Evolutionary conservation across 2,797 vertebrate species (phyloP).

Genomic region (Stomatorhinus walkeri): DNA sequence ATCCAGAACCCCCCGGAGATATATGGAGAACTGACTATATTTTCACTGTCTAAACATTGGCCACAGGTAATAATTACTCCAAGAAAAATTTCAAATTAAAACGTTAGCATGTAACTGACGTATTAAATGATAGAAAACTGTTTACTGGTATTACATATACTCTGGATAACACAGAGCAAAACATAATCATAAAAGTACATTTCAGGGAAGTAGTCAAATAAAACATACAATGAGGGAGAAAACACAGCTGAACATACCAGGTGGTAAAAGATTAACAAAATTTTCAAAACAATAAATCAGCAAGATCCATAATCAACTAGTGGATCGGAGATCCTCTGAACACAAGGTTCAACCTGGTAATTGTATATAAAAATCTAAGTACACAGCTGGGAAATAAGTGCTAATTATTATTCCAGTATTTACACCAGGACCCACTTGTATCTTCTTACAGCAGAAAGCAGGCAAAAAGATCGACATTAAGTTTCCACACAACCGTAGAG

Average conservation of each 20-base stretch:
- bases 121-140: background rate
- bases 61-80: background rate
- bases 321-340: background rate
- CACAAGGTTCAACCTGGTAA: background rate
- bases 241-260: background rate
- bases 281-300: background rate
- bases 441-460: conserved; percentile 18
- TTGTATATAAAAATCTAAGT: conserved; percentile 7
- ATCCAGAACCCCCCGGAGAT: background rate
- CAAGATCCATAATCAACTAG: background rate
- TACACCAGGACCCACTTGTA: conserved; percentile 7
- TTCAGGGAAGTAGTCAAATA: background rate
- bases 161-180: background rate
- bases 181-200: background rate
- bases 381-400: conserved; percentile 20
- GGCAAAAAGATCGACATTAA: background rate
- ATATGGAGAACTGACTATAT: background rate
- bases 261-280: background rate
- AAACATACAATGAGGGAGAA: background rate
- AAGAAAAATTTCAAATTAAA: background rate
- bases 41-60: background rate
- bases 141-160: background rate
- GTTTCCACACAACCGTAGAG: background rate
- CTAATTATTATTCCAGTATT: conserved; percentile 24
- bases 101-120: background rate